phyloP scores from a whole-genome alignment of 2,888 invertebrate species.

The Callinectes sapidus region DNA sequence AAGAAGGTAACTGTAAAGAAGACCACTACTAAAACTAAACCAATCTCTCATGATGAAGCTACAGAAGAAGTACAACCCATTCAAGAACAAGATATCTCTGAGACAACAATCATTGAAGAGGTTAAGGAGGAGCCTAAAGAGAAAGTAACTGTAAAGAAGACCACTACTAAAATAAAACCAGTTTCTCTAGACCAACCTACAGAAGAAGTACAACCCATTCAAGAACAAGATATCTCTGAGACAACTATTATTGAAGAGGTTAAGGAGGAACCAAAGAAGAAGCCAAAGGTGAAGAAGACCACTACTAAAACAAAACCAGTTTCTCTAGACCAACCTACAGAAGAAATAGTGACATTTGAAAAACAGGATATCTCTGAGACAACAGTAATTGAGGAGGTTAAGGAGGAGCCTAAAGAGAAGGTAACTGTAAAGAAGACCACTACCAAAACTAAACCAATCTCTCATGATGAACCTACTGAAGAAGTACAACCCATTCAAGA shows the following conservation, averaged over 20 bases:
- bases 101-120: neutral
- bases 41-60: neutral
- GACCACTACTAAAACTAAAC: conserved; percentile 36
- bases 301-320: conserved; percentile 41
- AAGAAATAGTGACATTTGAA: conserved; percentile 24
- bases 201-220: conserved; percentile 17
- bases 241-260: neutral
- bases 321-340: conserved; percentile 27
- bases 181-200: neutral
- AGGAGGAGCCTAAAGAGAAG: conserved; percentile 50
- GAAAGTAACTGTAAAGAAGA: conserved; percentile 22
- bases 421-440: conserved; percentile 38
- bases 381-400: neutral
- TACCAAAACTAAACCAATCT: conserved; percentile 38
- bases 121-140: conserved; percentile 39
- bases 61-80: conserved; percentile 18
- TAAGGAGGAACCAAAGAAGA: conserved; percentile 48
- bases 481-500: conserved; percentile 38
- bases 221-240: conserved; percentile 25
- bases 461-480: conserved; percentile 38
- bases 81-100: conserved; percentile 6
- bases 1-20: conserved; percentile 13
- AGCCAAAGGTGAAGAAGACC: conserved; percentile 40
- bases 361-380: conserved; percentile 23
- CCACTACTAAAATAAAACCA: conserved; percentile 39